Evolutionary conservation across 2,113 vertebrate genomes (phyloP), one percentile per base, ranked within the genome.

Genomic region (Cyprinus carpio): DNA sequence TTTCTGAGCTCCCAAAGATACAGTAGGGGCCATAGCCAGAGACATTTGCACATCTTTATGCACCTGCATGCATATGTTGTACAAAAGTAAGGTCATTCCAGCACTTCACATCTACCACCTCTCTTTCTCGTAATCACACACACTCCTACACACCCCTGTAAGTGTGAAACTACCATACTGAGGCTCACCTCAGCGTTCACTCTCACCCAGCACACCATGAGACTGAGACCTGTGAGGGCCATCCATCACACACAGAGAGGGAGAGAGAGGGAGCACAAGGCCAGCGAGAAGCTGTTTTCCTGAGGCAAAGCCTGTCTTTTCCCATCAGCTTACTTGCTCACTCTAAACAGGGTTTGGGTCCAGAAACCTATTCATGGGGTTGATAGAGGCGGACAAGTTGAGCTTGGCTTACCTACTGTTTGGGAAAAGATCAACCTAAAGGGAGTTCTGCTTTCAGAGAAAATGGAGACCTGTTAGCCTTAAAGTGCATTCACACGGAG

Each of bases 271-370:
- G 51, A 84, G n/a, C 12, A 7, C 43, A 49, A 27, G 72, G 72
- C 81, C 56, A 75, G 77, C 77, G 64, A 82, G 69, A 81, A 76
- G 54, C 25, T 87, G 65, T 84, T 87, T 80, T 69, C 65, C 11
- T 29, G 40, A 43, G 72, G 69, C 31, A 75, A 34, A 74, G 81
- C 69, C 71, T 91, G 91, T 92, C 90, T 91, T 74, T 90, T 92
- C 88, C 85, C 75, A 90, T 92, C 40, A 82, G 43, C 43, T 75
- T 37, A 9, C 54, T 29, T 16, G 74, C 54, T 65, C 4, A n/a
- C 78, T 81, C 16, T 81, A 84, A 54, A 84, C 76, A 31, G 71
- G 8, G n/a, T 75, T 54, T 40, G 23, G 77, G 49, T 23, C 10
- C 37, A 29, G 76, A 69, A 27, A 43, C 2, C 64, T 51, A 71